A percentile compares a stretch with the other conserved stretches of the same genome.
Conservation (phyloP, 2,888 invertebrate species). For the Dynastes tityus region DNA sequence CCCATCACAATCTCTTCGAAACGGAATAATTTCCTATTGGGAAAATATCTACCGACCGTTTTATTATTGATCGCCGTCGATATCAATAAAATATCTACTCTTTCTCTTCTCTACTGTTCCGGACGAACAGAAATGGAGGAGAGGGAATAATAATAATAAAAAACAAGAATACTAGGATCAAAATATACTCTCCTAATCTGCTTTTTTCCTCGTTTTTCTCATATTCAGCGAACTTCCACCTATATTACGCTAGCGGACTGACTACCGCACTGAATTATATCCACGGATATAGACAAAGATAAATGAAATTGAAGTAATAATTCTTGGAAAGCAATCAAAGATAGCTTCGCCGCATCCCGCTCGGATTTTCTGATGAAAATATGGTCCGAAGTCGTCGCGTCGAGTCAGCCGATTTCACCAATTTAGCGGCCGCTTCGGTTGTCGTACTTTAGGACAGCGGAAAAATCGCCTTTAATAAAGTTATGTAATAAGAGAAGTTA, state of each 20-base stretch:
- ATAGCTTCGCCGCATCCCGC: conserved; percentile 28
- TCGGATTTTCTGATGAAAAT: neutral
- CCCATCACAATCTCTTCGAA: neutral
- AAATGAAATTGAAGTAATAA: conserved; percentile 48
- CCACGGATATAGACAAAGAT: conserved; percentile 38
- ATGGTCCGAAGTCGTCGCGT: neutral
- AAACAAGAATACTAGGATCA: conserved; percentile 8
- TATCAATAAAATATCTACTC: conserved; percentile 3
- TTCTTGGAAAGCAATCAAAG: conserved; percentile 46
- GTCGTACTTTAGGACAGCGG: neutral
- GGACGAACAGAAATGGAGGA: neutral
- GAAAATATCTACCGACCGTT: conserved; percentile 6
- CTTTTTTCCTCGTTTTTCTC: too few relatives aligned
- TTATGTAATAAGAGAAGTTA: conserved; percentile 6
- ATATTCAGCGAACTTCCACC: too few relatives aligned
- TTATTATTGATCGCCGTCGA: conserved; percentile 25
- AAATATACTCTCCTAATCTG: neutral
- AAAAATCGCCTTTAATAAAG: conserved; percentile 8
- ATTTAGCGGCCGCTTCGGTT: conserved; percentile 8
- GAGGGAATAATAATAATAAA: neutral
- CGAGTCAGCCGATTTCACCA: conserved; percentile 23
- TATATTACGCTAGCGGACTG: neutral
- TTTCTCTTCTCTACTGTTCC: too few relatives aligned
- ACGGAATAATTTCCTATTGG: neutral
- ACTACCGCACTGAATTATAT: conserved; percentile 4